phyloP scores from a whole-genome alignment of 2,113 vertebrate species.

The human (Homo sapiens) region DNA sequence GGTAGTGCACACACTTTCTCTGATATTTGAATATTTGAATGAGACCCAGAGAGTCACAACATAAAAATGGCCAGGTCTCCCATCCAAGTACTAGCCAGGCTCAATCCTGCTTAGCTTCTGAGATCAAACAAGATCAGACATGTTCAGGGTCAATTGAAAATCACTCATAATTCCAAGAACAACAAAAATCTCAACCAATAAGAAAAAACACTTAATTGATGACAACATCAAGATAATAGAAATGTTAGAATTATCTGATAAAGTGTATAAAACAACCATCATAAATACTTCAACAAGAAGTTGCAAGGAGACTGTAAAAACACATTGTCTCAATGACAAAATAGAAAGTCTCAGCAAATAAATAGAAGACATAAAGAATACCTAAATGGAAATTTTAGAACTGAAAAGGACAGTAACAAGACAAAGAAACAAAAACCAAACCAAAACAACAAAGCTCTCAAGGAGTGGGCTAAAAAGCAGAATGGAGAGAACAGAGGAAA shows the following conservation, averaged over 20 bases:
- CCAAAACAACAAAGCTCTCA: not conserved
- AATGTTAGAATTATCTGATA: conserved; percentile 6
- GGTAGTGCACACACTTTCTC: not conserved
- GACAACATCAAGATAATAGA: not conserved
- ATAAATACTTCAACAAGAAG: not conserved
- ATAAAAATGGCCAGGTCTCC: not conserved
- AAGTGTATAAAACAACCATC: not conserved
- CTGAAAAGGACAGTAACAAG: not conserved
- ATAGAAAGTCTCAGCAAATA: not conserved
- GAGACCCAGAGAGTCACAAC: not conserved
- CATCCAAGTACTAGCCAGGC: too few relatives aligned
- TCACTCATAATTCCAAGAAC: conserved; percentile 4
- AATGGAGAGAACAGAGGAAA: not conserved
- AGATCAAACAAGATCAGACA: not conserved
- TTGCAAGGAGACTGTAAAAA: not conserved
- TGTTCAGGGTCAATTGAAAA: not conserved
- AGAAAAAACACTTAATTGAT: not conserved
- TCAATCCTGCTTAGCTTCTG: not conserved
- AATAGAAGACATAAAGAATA: not conserved
- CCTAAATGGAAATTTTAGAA: not conserved
- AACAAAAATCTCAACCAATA: not conserved
- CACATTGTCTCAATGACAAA: not conserved
- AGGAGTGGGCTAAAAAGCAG: not conserved
- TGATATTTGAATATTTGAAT: not conserved
- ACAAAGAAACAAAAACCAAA: not conserved